Evolutionary conservation across 2,888 invertebrate genomes (phyloP), one percentile per base, ranked within the genome.

Genomic region (Meta bourneti): DNA sequence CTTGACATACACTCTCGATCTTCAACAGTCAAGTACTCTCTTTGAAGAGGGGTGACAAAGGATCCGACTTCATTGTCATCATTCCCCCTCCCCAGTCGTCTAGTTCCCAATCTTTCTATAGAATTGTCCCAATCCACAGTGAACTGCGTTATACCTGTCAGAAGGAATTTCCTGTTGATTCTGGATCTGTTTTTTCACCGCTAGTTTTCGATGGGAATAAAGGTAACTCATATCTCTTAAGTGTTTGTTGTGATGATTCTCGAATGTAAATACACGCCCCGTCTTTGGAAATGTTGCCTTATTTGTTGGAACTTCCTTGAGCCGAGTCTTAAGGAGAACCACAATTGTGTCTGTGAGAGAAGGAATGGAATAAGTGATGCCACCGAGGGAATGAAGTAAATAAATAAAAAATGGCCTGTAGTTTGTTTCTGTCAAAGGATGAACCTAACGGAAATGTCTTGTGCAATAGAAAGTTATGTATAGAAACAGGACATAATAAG

Each of bases 81-180:
- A 34, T 34, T 34, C 34, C 34, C 34, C 34, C 34, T 34, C 34
- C 34, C 34, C 69, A 69, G 69, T 13, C 69, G 16, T n/a, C n/a
- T n/a, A 69, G 69, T 69, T 69, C 69, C 69, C 69, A 13, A 69
- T 16, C 69, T 69, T n/a, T 69, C 69, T 69, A 69, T 69, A 16
- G 16, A 6, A n/a, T n/a, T 13, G 69, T n/a, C 13, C 16, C 69
- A 69, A 69, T 16, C 69, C 69, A 69, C 5, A n/a, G 6, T 69
- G 34, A 4, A 9, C 61, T 8, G 61, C 13, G 61, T 61, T 16
- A n/a, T 49, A 49, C 79, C 20, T 75, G 75, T n/a, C 75, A 74
- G 9, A 61, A 49, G 75, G 88, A 88, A 88, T 88, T 88, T 88
- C 88, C 88, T 88, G 88, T 88, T 88, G 88, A 80, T 88, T 81